Evolutionary conservation across 2,797 vertebrate genomes (phyloP).

Genomic region (Sebastiscus albofasciatus): DNA sequence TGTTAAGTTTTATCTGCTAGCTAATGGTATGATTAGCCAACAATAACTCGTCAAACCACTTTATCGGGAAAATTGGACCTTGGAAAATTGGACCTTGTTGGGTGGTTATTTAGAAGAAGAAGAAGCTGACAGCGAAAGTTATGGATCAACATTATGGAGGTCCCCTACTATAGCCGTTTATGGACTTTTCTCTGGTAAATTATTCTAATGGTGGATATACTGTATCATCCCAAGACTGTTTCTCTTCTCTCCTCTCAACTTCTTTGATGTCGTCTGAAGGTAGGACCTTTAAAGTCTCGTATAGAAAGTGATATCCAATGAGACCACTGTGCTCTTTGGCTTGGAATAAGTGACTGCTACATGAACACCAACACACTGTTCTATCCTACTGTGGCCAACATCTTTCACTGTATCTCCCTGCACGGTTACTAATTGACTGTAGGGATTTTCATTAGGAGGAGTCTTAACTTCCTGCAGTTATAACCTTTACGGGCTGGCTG

Average conservation of each 20-base stretch:
- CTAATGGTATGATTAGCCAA: too few species aligned
- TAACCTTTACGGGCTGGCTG: slow-evolving; percentile 19
- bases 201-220: not conserved
- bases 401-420: not conserved
- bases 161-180: not conserved
- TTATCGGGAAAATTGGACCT: not conserved
- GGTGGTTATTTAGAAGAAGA: not conserved
- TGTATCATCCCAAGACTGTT: not conserved
- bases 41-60: not conserved
- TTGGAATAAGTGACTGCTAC: not conserved
- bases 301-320: too few species aligned
- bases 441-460: slow-evolving; percentile 37
- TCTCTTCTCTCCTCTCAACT: not conserved
- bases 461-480: slow-evolving; percentile 28
- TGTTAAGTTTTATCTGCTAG: too few species aligned
- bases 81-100: not conserved
- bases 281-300: not conserved
- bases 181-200: not conserved
- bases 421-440: slow-evolving; percentile 34
- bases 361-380: not conserved
- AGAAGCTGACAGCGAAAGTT: not conserved
- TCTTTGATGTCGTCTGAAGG: not conserved
- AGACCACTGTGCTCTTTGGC: not conserved
- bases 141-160: not conserved
- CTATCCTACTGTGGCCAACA: not conserved